These are phyloP conservation scores for Drosophila borborema DNA, from an alignment of 2,888 invertebrate species.

Conservation along the genomic window DNA sequence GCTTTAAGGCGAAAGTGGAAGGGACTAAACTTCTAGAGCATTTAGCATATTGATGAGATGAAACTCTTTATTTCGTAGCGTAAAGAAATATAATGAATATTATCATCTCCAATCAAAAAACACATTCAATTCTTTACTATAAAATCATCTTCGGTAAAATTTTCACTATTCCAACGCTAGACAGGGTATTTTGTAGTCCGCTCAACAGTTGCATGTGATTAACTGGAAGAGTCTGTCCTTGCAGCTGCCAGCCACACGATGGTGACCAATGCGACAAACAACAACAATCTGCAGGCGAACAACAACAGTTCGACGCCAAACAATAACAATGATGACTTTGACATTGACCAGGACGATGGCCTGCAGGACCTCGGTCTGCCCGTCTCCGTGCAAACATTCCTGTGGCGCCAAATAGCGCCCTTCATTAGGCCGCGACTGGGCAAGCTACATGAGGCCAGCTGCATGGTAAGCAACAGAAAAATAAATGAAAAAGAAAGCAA, in stretches of 20 bases:
- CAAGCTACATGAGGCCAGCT: slow-evolving; percentile 98
- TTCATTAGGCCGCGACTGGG: slow-evolving; percentile 98
- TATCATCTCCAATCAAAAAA: no score
- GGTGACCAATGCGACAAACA: slow-evolving; percentile 75
- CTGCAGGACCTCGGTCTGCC: slow-evolving; percentile 93
- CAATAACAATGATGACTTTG: slow-evolving; percentile 82
- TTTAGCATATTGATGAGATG: no score
- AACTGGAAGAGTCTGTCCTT: slow-evolving; percentile 26
- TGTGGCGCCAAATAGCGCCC: slow-evolving; percentile 99
- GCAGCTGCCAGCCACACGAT: slow-evolving; percentile 67
- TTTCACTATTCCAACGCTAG: neutral
- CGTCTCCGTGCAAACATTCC: slow-evolving; percentile 97
- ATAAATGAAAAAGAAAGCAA: neutral
- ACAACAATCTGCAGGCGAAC: slow-evolving; percentile 71
- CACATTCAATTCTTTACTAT: no score
- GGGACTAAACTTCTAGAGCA: no score
- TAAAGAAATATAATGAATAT: no score
- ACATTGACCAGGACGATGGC: slow-evolving; percentile 87
- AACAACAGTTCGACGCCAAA: slow-evolving; percentile 77
- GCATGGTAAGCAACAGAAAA: slow-evolving; percentile 90
- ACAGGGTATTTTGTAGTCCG: neutral
- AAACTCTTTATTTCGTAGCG: no score
- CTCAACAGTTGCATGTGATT: slow-evolving; percentile 60
- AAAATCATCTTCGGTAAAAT: neutral
- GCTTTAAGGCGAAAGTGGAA: no score